phyloP scores from a whole-genome alignment of 2,888 invertebrate species.

The Drosophila stalkeri region DNA sequence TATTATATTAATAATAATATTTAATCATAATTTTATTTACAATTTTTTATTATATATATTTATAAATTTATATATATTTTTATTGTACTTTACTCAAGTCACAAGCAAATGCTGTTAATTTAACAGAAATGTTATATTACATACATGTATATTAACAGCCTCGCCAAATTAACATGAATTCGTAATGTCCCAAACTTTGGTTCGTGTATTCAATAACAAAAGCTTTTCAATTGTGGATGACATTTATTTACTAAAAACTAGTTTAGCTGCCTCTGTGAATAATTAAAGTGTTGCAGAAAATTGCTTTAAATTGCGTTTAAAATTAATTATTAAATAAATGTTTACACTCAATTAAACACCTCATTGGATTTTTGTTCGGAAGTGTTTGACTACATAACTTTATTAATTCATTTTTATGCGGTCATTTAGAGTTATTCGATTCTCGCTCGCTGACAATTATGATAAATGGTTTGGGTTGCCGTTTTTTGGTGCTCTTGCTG shows the following conservation, averaged over 20 bases:
- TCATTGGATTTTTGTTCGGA: background rate
- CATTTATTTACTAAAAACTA: slow-evolving; percentile 28
- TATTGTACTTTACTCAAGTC: too few species aligned
- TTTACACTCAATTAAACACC: slow-evolving; percentile 9
- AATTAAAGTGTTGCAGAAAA: background rate
- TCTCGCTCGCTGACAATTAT: background rate
- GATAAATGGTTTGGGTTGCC: background rate
- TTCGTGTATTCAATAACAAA: slow-evolving; percentile 33
- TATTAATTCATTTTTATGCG: background rate
- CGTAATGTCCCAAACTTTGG: slow-evolving; percentile 52
- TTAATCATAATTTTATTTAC: too few species aligned
- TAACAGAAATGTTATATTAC: background rate
- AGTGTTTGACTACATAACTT: background rate
- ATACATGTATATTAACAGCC: background rate
- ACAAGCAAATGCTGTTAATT: background rate
- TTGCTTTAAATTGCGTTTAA: background rate
- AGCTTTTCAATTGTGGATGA: slow-evolving; percentile 52
- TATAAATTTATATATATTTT: too few species aligned
- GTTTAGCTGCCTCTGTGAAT: slow-evolving; percentile 3
- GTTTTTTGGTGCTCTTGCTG: slow-evolving; percentile 1
- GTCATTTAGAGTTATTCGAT: background rate
- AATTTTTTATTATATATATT: too few species aligned
- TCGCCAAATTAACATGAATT: background rate
- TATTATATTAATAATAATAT: too few species aligned
- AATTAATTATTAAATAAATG: slow-evolving; percentile 1